These are phyloP conservation scores for Galerucella calmariensis DNA, from an alignment of 2,888 invertebrate species.

Conservation along the genomic window DNA sequence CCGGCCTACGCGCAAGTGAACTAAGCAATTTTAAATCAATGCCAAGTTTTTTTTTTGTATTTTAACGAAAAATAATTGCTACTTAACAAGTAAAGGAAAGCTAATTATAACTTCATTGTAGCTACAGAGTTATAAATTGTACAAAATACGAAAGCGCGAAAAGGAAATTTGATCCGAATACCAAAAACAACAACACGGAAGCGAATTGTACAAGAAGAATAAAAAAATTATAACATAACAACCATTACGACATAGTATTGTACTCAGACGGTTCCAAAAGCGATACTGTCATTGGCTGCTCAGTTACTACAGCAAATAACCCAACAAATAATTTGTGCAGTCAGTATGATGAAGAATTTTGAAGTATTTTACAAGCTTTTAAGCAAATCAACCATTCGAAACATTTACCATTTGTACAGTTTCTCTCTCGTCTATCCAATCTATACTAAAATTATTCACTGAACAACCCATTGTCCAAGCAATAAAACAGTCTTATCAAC, in stretches of 20 bases:
- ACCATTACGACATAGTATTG: neutral
- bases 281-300: neutral
- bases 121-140: neutral
- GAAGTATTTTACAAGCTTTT: neutral
- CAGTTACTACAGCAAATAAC: neutral
- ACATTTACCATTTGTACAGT: neutral
- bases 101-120: neutral
- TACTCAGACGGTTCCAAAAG: neutral
- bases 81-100: neutral
- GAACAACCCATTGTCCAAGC: neutral
- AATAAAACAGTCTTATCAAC: no score
- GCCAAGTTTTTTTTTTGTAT: constrained; percentile 14
- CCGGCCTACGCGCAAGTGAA: constrained; percentile 7
- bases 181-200: no score
- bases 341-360: neutral
- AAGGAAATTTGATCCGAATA: no score
- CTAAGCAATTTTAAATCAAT: constrained; percentile 5
- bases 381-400: neutral
- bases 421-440: neutral
- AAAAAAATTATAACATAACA: neutral
- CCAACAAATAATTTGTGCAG: neutral
- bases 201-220: no score
- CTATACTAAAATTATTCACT: neutral
- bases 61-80: neutral
- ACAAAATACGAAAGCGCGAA: no score